Evolutionary conservation across 2,797 vertebrate genomes (phyloP), one percentile per base, ranked within the genome.

Genomic region (Pelodytes ibericus): DNA sequence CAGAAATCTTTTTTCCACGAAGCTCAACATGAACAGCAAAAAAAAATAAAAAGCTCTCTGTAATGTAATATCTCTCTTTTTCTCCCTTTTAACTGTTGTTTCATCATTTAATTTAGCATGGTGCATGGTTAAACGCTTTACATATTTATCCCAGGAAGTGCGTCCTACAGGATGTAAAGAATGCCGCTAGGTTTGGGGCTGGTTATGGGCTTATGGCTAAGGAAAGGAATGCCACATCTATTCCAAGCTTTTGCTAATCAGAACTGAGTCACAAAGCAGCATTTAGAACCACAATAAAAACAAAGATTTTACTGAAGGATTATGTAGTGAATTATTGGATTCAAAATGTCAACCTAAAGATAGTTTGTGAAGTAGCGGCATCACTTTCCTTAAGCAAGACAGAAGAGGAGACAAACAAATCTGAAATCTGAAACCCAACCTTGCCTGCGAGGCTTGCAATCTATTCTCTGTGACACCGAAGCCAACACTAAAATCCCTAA

Each of bases 281-380:
- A 51, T 78, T 78, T 72, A 49, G 67, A 78, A 59, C 61, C 75
- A 72, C 69, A 77, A 72, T 49, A 66, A 59, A 66, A 72, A 65
- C 39, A 78, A 39, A 64, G 22, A 72, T 66, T 67, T 72, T 39
- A 67, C 39, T 72, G 68, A 59, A 27, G 56, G 27, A 72, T 72
- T 72, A 61, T 66, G 31, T 39, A 60, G 41, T 29, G 22, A 49
- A 72, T 68, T 72, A 51, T 47, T 71, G 74, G 44, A 68, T 68
- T 79, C 51, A 79, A 72, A 79, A 73, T 72, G 59, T 25, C 30
- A 71, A 64, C 58, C 10, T 13, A 79, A 62, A 73, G 30, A 29
- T 63, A 68, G 62, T 72, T 73, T 61, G 69, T 57, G 65, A 44
- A 31, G 31, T 36, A 36, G 65, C 64, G 71, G 71, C 16, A 29